phyloP scores from a whole-genome alignment of 1,140 invertebrate genomes.

The Drosophila insularis region DNA sequence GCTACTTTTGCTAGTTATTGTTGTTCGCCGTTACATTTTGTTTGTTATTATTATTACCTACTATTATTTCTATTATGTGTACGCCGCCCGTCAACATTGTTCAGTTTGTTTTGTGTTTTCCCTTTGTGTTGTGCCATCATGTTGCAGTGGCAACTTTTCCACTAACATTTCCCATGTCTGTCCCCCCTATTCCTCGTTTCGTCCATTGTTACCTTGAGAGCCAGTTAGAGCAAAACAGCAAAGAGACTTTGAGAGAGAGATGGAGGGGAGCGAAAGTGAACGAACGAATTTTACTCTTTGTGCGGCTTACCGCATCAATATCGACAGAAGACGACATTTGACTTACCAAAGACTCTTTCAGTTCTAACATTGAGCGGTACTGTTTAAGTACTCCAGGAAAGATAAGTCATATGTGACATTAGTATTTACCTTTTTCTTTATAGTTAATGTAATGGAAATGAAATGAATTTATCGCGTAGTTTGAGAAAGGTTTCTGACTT shows the following conservation, averaged over 20 bases:
- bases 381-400: not conserved
- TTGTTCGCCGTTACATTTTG: constrained; percentile 56
- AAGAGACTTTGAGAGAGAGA: not conserved
- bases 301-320: constrained; percentile 4
- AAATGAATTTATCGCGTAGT: too few species aligned
- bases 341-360: not conserved
- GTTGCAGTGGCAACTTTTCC: constrained; percentile 52
- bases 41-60: constrained; percentile 57
- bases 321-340: not conserved
- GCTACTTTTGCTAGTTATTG: constrained; percentile 63
- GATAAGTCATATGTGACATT: not conserved
- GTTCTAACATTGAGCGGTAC: not conserved
- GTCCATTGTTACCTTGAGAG: not conserved
- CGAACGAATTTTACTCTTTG: not conserved
- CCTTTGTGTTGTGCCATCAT: constrained; percentile 44
- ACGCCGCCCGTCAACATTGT: constrained; percentile 45
- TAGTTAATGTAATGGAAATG: not conserved
- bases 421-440: not conserved
- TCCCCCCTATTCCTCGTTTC: constrained; percentile 14
- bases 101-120: constrained; percentile 34
- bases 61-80: constrained; percentile 64
- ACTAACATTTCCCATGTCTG: constrained; percentile 14
- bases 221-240: not conserved
- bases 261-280: not conserved
- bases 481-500: too few species aligned